phyloP scores from a whole-genome alignment of 2,113 vertebrate genomes.

The Petaurus breviceps region DNA sequence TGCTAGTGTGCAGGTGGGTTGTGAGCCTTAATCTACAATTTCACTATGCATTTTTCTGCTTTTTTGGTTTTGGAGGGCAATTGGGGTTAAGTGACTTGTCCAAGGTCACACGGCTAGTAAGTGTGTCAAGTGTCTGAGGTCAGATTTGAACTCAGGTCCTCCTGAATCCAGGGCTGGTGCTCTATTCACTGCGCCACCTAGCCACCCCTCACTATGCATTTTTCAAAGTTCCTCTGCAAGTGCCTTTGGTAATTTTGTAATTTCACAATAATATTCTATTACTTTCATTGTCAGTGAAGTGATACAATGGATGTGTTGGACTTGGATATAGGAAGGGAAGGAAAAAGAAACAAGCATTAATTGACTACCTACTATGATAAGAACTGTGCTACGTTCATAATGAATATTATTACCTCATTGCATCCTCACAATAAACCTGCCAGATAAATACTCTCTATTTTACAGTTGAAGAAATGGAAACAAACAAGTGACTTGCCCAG shows the following conservation, averaged over 20 bases:
- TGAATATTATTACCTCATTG: not conserved
- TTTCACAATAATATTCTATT: not conserved
- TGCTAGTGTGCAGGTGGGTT: not conserved
- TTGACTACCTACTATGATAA: not conserved
- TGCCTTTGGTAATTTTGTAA: not conserved
- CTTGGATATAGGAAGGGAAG: not conserved
- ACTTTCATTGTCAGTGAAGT: not conserved
- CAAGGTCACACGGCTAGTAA: too few relatives aligned
- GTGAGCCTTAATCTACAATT: not conserved
- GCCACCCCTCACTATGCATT: not conserved
- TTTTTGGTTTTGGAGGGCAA: too few relatives aligned
- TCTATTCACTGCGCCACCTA: too few relatives aligned
- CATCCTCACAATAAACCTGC: not conserved
- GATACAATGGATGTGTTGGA: not conserved
- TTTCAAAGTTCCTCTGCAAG: not conserved
- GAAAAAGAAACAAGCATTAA: not conserved
- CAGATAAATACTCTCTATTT: not conserved
- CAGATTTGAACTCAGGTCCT: too few relatives aligned
- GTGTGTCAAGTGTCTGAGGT: too few relatives aligned
- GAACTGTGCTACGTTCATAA: not conserved
- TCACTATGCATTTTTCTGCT: not conserved
- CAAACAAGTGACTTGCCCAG: not conserved
- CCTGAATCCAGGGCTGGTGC: too few relatives aligned
- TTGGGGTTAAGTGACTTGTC: too few relatives aligned
- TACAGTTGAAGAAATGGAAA: not conserved